Percentiles rank a stretch among this genome's conserved stretches.
These are phyloP conservation scores for Phyllostomus discolor DNA, from an alignment of 2,113 vertebrate genomes.

Conservation along the genomic window DNA sequence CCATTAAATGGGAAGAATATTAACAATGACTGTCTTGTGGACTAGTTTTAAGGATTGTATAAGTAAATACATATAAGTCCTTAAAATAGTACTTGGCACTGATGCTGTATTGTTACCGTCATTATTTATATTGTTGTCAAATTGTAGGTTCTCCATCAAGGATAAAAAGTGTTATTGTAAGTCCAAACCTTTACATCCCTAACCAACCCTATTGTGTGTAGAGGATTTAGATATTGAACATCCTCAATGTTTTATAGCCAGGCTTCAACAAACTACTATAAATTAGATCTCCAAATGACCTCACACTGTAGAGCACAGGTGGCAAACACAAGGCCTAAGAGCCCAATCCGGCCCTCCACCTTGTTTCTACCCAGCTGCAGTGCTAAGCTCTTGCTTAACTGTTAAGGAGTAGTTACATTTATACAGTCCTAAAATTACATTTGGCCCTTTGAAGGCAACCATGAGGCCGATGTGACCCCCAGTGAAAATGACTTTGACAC, in stretches of 20 bases:
- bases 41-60: background rate
- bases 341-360: too few relatives aligned
- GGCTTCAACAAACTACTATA: background rate
- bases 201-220: background rate
- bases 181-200: background rate
- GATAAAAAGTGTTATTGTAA: background rate
- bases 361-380: too few relatives aligned
- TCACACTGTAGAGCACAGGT: background rate
- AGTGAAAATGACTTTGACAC: too few relatives aligned
- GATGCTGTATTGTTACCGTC: background rate
- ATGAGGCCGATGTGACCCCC: too few relatives aligned
- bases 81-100: background rate
- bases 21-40: background rate
- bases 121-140: background rate
- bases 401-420: too few relatives aligned
- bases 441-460: too few relatives aligned
- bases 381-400: too few relatives aligned
- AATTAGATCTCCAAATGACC: background rate
- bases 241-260: background rate
- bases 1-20: background rate
- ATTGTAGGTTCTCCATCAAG: background rate
- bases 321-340: too few relatives aligned
- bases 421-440: too few relatives aligned
- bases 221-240: background rate
- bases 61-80: background rate